Evolutionary conservation across 2,797 vertebrate species (phyloP).

Genomic region (Vireo griseus): DNA sequence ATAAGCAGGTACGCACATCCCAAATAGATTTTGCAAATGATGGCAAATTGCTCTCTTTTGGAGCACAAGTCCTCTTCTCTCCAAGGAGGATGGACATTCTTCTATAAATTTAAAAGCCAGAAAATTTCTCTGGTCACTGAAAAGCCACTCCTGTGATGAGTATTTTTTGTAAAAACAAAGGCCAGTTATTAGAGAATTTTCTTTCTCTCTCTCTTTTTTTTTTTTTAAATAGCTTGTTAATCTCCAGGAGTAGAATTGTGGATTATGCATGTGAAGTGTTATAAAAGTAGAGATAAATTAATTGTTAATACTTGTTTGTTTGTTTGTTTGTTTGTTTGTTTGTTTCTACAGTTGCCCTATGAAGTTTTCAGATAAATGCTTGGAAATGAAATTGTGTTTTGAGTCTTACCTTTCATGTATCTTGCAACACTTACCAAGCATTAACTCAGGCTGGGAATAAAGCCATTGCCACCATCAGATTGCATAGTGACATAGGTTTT

Average conservation of each 20-base stretch:
- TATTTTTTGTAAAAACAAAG: not conserved
- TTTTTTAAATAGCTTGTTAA: not conserved
- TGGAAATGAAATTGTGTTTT: not conserved
- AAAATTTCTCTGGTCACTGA: not conserved
- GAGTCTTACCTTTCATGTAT: not conserved
- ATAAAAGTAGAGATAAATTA: not conserved
- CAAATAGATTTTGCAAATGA: not conserved
- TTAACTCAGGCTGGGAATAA: not conserved
- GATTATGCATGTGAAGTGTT: not conserved
- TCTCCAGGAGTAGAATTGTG: not conserved
- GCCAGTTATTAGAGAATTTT: not conserved
- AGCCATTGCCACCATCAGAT: not conserved
- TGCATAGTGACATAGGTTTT: not conserved
- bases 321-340: not conserved
- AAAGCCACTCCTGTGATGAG: not conserved
- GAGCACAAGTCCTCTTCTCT: not conserved
- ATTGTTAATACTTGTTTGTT: not conserved
- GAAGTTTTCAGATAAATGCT: not conserved
- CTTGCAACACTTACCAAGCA: not conserved
- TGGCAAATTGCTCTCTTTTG: not conserved
- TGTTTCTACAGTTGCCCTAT: not conserved
- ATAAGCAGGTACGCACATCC: not conserved
- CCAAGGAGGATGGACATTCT: not conserved
- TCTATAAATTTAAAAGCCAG: not conserved
- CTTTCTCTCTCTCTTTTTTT: no score